Percentiles rank a stretch among this genome's conserved stretches.
phyloP scores from a whole-genome alignment of 2,888 invertebrate species.

The Bugula neritina region DNA sequence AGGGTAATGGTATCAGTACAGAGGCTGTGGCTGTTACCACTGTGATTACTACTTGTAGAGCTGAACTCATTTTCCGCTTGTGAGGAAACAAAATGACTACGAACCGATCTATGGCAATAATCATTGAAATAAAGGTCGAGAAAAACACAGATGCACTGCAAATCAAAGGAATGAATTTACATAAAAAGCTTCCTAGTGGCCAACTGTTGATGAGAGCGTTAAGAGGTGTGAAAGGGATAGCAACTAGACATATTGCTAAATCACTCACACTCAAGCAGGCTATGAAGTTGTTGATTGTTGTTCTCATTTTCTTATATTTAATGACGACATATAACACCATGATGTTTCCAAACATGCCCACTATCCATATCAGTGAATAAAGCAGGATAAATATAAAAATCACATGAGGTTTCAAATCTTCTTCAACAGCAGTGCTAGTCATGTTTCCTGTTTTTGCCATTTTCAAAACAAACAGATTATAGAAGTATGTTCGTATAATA shows the following conservation, averaged over 20 bases:
- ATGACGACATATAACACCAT: slow-evolving; percentile 90
- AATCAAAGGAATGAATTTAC: slow-evolving; percentile 80
- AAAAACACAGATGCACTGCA: slow-evolving; percentile 90
- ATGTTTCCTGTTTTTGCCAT: neutral
- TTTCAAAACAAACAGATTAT: too few species aligned
- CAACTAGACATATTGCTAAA: slow-evolving; percentile 82
- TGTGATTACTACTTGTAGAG: slow-evolving; percentile 78
- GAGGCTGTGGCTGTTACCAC: slow-evolving; percentile 84
- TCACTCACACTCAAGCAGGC: slow-evolving; percentile 92
- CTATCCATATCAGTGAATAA: slow-evolving; percentile 74
- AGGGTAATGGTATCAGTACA: slow-evolving; percentile 79
- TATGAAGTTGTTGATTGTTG: slow-evolving; percentile 94
- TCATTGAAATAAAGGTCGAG: slow-evolving; percentile 89
- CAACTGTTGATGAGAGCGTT: slow-evolving; percentile 84
- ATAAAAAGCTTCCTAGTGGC: slow-evolving; percentile 84
- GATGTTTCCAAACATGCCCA: slow-evolving; percentile 61
- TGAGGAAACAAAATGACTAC: slow-evolving; percentile 96
- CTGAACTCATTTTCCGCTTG: slow-evolving; percentile 80
- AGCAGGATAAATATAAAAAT: slow-evolving; percentile 44
- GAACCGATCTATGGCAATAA: slow-evolving; percentile 94
- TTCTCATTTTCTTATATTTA: slow-evolving; percentile 89
- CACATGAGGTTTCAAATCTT: neutral
- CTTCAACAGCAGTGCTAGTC: neutral
- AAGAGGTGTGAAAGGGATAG: slow-evolving; percentile 92
- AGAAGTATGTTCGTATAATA: too few species aligned